These are phyloP conservation scores for Tricholauxania praeusta DNA, from an alignment of 2,888 invertebrate species.

Conservation along the genomic window DNA sequence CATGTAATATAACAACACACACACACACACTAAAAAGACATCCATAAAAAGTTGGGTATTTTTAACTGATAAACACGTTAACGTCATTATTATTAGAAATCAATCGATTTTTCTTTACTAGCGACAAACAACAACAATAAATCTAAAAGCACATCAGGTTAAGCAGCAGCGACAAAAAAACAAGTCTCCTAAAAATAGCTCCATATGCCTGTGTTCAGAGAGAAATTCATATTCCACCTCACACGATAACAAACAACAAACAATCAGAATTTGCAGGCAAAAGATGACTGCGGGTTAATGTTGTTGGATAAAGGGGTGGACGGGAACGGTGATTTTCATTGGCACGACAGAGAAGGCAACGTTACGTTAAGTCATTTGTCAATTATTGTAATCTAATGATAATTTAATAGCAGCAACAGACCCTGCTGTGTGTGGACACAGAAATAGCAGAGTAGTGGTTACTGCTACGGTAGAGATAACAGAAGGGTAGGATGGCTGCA, in stretches of 20 bases:
- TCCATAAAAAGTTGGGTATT: too few species aligned
- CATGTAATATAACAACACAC: too few species aligned
- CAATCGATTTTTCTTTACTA: neutral
- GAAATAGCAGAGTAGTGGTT: neutral
- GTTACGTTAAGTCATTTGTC: slow-evolving; percentile 32
- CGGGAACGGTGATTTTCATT: too few species aligned
- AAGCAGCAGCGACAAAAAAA: neutral
- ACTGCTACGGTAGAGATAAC: neutral
- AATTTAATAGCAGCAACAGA: slow-evolving; percentile 40
- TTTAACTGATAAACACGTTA: too few species aligned
- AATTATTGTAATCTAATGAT: slow-evolving; percentile 44
- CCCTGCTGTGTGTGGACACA: neutral
- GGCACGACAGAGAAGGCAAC: neutral
- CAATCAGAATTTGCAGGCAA: too few species aligned
- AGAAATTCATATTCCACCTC: neutral
- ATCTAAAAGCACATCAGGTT: too few species aligned
- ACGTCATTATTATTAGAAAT: slow-evolving; percentile 5
- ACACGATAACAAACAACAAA: neutral
- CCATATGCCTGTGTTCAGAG: neutral
- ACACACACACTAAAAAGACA: too few species aligned
- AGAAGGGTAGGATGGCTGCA: too few species aligned
- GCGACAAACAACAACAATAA: neutral
- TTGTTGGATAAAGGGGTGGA: too few species aligned
- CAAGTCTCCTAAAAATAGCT: neutral
- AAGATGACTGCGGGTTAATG: too few species aligned